Percentiles rank a stretch among this genome's conserved stretches.
Evolutionary conservation across 2,888 invertebrate genomes (phyloP).

Genomic region (Eugnorisma glareosa): DNA sequence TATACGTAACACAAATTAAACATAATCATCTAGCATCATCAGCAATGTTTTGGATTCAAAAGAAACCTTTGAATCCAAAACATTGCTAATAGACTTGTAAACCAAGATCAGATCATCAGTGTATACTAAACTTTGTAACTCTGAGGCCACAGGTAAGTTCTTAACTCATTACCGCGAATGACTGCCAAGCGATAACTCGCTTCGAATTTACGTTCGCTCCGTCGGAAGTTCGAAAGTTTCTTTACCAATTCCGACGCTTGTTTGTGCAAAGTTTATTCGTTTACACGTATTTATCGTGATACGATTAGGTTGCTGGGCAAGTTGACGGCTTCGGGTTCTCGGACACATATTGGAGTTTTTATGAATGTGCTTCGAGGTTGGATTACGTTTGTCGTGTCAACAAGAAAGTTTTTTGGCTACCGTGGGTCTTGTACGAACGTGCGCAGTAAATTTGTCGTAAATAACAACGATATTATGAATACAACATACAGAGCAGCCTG

Average conservation of each 20-base stretch:
- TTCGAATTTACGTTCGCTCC: slow-evolving; percentile 67
- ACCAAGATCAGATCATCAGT: slow-evolving; percentile 57
- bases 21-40: not conserved
- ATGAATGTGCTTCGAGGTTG: slow-evolving; percentile 35
- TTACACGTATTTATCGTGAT: slow-evolving; percentile 68
- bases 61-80: slow-evolving; percentile 37
- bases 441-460: not conserved
- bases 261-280: slow-evolving; percentile 70
- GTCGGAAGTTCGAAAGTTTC: slow-evolving; percentile 60
- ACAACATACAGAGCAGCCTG: too few species aligned
- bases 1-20: slow-evolving; percentile 1
- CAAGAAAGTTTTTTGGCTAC: slow-evolving; percentile 29
- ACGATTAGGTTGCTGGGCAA: slow-evolving; percentile 62
- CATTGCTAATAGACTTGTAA: slow-evolving; percentile 47
- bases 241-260: slow-evolving; percentile 65
- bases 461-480: not conserved
- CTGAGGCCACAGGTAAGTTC: slow-evolving; percentile 64
- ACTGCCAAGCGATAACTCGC: slow-evolving; percentile 69
- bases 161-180: slow-evolving; percentile 70
- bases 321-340: slow-evolving; percentile 37
- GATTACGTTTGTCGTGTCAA: slow-evolving; percentile 43
- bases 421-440: not conserved
- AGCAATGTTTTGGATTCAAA: too few species aligned
- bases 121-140: slow-evolving; percentile 51
- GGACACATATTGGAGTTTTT: slow-evolving; percentile 44